Conservation (phyloP, 1,140 invertebrate genomes). For the Zophobas morio region DNA sequence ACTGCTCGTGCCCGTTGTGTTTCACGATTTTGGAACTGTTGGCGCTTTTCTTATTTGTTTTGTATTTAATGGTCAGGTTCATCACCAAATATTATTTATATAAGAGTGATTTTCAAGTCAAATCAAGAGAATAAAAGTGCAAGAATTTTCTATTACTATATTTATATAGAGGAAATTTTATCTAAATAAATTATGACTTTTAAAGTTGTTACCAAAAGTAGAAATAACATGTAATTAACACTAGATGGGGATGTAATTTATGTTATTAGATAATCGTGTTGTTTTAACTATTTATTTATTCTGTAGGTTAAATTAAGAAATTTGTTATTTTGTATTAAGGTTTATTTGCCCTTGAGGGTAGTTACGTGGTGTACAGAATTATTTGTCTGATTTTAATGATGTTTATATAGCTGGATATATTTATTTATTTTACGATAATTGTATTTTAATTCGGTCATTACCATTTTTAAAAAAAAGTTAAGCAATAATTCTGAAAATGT, state of each 20-base stretch:
- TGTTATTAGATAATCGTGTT: slow-evolving; percentile 26
- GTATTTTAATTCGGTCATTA: not conserved
- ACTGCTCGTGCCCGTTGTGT: too few species aligned
- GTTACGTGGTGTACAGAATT: too few species aligned
- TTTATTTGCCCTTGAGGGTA: not conserved
- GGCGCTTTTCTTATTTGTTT: not conserved
- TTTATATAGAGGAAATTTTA: slow-evolving; percentile 18
- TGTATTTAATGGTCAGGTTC: slow-evolving; percentile 14
- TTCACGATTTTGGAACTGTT: slow-evolving; percentile 30
- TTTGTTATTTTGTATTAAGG: slow-evolving; percentile 18
- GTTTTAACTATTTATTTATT: slow-evolving; percentile 33
- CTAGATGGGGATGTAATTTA: slow-evolving; percentile 33
- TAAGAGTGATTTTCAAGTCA: slow-evolving; percentile 32
- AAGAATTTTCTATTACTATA: slow-evolving; percentile 24
- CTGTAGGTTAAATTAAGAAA: slow-evolving; percentile 6
- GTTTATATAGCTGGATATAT: too few species aligned
- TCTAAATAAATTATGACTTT: slow-evolving; percentile 29
- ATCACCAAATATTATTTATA: slow-evolving; percentile 35
- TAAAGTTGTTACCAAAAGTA: slow-evolving; percentile 36
- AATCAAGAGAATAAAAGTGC: slow-evolving; percentile 17
- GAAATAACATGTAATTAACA: not conserved
- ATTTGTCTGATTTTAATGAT: too few species aligned
- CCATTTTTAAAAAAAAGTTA: slow-evolving; percentile 33
- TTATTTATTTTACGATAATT: not conserved
- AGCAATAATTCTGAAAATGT: slow-evolving; percentile 38